Base-by-base conservation (phyloP, 1,140 invertebrate genomes). In the Penaeus japonicus region DNA sequence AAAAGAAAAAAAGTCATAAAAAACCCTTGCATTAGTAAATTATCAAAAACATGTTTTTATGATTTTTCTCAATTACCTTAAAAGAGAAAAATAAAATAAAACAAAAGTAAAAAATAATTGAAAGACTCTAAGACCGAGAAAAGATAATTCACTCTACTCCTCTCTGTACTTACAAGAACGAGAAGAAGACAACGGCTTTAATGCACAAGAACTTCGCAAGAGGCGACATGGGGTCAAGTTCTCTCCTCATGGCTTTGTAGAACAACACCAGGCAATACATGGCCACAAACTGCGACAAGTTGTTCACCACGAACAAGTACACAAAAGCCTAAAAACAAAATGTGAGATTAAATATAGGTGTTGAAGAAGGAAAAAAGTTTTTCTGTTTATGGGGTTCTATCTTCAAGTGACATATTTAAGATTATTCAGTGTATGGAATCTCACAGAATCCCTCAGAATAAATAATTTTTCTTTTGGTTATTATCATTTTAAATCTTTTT, bases 191-290 rank as follows among this genome's bases (percentile, higher is more conserved):
- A 84, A 99, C 98, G 91, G 97, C 96, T 94, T 99, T 99, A 89
- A 99, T 98, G 92, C 98, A 99, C n/a, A 99, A 93, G 93, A 99
- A 99, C 93, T 99, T 99, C 85, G 96, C 96, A 90, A 99, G 94
- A 12, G 98, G 98, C 91, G 96, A 96, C 95, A 99, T 98, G 24
- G 97, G 97, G 90, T 95, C 94, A 10, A 99, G 93, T 93, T 98
- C 97, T 89, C 96, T 94, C 91, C 95, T 95, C 92, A 97, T 98
- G 17, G 97, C 97, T 93, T 94, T 95, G 92, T 99, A 99, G 92
- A 99, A 99, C 81, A 99, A 93, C 10, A 99, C 96, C 80, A 99
- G 93, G 92, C 97, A 98, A 92, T 99, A 99, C 97, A 99, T 98
- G 15, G 98, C 97, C 83, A 98, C 95, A 93, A 98, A 98, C 92